Evolutionary conservation across 2,113 vertebrate genomes (phyloP).

Genomic region (Amblyornis subalaris): DNA sequence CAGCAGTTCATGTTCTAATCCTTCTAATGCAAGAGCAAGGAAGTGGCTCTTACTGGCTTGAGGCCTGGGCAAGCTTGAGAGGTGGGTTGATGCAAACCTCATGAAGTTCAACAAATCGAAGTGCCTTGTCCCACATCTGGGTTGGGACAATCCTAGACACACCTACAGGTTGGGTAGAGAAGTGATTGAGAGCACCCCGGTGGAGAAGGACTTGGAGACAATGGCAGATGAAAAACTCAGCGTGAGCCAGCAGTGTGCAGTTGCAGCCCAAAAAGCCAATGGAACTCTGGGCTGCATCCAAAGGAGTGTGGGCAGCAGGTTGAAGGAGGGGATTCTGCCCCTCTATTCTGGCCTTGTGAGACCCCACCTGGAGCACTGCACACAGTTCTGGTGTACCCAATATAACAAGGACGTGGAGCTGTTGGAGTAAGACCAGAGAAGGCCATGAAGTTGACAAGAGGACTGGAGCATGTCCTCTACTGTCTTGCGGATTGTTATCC

Average conservation of each 20-base stretch:
- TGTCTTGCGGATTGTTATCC: no score
- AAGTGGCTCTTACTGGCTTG: not conserved
- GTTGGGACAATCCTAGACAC: not conserved
- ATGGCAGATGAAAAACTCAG: not conserved
- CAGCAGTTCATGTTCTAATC: not conserved
- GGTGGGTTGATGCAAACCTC: not conserved
- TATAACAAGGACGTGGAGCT: not conserved
- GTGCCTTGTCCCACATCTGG: not conserved
- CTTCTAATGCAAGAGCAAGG: not conserved
- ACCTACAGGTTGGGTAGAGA: not conserved
- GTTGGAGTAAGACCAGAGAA: not conserved
- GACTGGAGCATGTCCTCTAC: fast-evolving
- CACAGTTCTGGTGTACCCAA: not conserved
- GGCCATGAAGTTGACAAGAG: not conserved
- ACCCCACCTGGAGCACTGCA: not conserved
- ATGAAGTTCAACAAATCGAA: not conserved
- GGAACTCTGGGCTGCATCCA: not conserved
- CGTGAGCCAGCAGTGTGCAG: not conserved
- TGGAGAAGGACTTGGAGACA: not conserved
- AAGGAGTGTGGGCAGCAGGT: not conserved
- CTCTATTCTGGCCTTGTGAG: not conserved
- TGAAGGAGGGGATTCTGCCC: not conserved
- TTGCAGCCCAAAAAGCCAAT: not conserved
- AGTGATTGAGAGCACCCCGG: not conserved
- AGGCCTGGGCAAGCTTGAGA: not conserved